Evolutionary conservation across 2,797 vertebrate species (phyloP).

Genomic region (Peromyscus nudipes): DNA sequence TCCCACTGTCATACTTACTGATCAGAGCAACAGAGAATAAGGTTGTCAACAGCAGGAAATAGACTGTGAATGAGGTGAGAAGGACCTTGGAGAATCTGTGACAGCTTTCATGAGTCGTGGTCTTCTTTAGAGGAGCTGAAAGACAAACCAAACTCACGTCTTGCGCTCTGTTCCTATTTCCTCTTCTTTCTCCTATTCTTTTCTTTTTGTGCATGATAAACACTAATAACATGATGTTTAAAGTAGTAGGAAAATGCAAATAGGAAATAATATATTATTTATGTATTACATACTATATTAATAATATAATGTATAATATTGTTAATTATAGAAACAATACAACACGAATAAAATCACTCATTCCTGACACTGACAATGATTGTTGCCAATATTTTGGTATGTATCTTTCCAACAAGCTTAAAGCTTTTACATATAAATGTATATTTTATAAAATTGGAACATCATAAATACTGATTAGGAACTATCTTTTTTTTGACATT

Average conservation of each 20-base stretch:
- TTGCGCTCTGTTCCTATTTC: not conserved
- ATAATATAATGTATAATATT: not conserved
- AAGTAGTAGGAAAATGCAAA: not conserved
- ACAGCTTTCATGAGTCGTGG: not conserved
- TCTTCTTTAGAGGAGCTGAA: conserved; percentile 56
- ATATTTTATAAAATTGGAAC: not conserved
- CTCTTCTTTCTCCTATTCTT: not conserved
- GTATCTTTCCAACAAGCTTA: not conserved
- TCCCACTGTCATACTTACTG: conserved; percentile 61
- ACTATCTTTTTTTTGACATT: not conserved
- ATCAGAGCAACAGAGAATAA: conserved; percentile 55
- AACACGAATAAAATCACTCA: not conserved
- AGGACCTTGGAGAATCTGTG: not conserved
- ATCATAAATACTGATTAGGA: not conserved
- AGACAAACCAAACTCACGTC: conserved; percentile 49
- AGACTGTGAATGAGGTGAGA: not conserved
- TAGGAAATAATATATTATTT: not conserved
- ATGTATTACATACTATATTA: too few species aligned
- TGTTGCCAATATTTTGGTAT: not conserved
- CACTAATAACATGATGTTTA: not conserved
- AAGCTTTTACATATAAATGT: not conserved
- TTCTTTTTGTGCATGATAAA: not conserved
- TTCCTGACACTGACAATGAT: not conserved
- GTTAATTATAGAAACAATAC: not conserved
- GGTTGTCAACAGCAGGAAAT: conserved; percentile 61